Conservation (phyloP, 2,797 vertebrate species). For the Okamejei kenojei region DNA sequence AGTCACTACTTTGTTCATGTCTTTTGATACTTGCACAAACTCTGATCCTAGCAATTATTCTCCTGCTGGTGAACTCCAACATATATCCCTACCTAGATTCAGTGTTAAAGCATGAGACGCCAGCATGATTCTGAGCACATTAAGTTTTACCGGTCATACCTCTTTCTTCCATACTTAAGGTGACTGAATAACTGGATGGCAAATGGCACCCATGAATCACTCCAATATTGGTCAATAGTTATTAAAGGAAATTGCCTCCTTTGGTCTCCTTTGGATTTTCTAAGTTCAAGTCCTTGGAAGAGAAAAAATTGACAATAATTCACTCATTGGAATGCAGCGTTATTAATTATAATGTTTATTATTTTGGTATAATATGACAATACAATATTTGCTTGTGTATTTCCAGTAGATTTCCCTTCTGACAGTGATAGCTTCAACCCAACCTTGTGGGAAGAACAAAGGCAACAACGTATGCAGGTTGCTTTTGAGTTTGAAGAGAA, state of each 20-base stretch:
- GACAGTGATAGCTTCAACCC: slow-evolving; percentile 98
- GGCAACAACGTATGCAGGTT: slow-evolving; percentile 97
- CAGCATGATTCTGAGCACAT: neutral
- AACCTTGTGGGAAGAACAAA: slow-evolving; percentile 95
- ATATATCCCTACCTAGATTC: neutral
- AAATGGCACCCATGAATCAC: neutral
- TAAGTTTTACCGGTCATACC: neutral
- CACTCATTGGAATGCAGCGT: neutral
- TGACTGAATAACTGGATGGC: neutral
- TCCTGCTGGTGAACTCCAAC: neutral
- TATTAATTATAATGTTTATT: neutral
- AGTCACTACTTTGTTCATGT: neutral
- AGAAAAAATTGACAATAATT: neutral
- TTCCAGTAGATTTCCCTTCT: slow-evolving; percentile 84
- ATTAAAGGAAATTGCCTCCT: neutral
- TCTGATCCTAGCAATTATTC: neutral
- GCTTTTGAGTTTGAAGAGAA: slow-evolving; percentile 98
- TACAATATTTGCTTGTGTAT: slow-evolving; percentile 38
- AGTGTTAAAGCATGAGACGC: neutral
- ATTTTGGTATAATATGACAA: neutral
- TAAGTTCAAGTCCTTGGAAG: neutral
- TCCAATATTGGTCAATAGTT: neutral
- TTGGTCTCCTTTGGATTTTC: neutral
- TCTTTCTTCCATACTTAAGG: neutral
- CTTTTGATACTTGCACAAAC: neutral